Evolutionary conservation across 2,888 invertebrate species (phyloP), one percentile per base, ranked within the genome.

Genomic region (Volucella inflata): DNA sequence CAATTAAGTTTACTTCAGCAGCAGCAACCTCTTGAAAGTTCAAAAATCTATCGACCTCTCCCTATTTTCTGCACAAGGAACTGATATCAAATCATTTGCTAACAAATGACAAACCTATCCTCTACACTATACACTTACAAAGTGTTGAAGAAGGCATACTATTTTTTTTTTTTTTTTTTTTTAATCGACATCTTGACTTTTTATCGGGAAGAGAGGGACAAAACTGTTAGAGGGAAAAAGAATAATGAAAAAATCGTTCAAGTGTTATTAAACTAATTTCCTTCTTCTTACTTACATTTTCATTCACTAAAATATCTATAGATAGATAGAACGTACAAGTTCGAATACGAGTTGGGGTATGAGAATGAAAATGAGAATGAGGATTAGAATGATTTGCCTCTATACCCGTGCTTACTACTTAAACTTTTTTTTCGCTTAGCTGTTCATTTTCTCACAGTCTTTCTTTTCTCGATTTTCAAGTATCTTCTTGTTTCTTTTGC

Each of bases 211-310:
- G 21, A 21, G 21, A 21, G 21, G 2, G 3, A 3, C 21, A 2
- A 21, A 21, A 2, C 4, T 21, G 21, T 4, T 2, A 21, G 21
- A 42, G 57, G 12, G 2, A n/a, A 46, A 40, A 55, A 72, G 53
- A 53, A 72, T 62, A 72, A 72, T 53, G 44, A n/a, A 42, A 75
- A 75, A 75, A 14, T 44, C 42, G 30, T 74, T 65, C 64, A 62
- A 67, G 75, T 36, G 42, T 57, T 65, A 75, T 75, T 53, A 77
- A 68, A 68, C 68, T 60, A 62, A 77, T 77, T 77, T 77, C 55
- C 51, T 68, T 12, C 51, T 64, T 38, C 57, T 64, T 46, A 51
- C 53, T 14, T 21, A 21, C 21, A 21, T 21, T 21, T 21, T 21
- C 21, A 21, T 21, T 21, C 21, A 21, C 21, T 21, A 21, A 4